Evolutionary conservation across 1,140 invertebrate species (phyloP).

Genomic region (Drosophila auraria): DNA sequence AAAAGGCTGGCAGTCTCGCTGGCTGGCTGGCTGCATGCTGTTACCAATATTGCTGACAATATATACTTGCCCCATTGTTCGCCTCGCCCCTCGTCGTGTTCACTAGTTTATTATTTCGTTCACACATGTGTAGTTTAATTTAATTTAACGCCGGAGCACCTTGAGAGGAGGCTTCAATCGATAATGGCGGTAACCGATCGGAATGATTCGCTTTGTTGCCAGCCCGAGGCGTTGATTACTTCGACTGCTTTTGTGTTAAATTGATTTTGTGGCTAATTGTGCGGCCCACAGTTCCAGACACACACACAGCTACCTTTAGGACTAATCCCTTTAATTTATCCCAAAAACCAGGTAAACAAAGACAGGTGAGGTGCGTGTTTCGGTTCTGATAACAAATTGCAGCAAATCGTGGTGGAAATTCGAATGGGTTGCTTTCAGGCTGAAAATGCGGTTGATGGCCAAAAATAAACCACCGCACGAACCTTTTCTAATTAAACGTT

Average conservation of each 20-base stretch:
- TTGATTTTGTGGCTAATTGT: constrained; percentile 58
- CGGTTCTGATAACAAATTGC: constrained; percentile 57
- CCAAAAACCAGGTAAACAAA: constrained; percentile 36
- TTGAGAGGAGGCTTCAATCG: constrained; percentile 29
- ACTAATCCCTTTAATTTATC: constrained; percentile 44
- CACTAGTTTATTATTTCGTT: constrained; percentile 30
- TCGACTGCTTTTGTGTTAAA: constrained; percentile 21
- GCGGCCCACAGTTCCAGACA: constrained; percentile 14
- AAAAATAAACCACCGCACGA: constrained; percentile 59
- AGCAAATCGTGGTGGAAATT: constrained; percentile 9
- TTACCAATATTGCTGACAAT: constrained; percentile 34
- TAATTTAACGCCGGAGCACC: constrained; percentile 15
- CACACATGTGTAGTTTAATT: constrained; percentile 24
- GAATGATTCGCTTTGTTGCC: constrained; percentile 25
- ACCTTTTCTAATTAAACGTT: constrained; percentile 74
- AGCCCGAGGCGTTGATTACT: constrained; percentile 36
- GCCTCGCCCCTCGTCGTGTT: neutral
- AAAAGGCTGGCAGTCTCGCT: neutral
- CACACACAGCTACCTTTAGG: constrained; percentile 6
- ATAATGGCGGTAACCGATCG: constrained; percentile 18
- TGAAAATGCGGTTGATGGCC: constrained; percentile 36
- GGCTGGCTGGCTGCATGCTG: constrained; percentile 14
- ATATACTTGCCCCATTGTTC: neutral
- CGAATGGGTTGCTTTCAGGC: constrained; percentile 18
- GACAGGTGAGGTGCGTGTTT: constrained; percentile 49